These are phyloP conservation scores for Apaloderma vittatum DNA, from an alignment of 2,113 vertebrate species.

Conservation along the genomic window DNA sequence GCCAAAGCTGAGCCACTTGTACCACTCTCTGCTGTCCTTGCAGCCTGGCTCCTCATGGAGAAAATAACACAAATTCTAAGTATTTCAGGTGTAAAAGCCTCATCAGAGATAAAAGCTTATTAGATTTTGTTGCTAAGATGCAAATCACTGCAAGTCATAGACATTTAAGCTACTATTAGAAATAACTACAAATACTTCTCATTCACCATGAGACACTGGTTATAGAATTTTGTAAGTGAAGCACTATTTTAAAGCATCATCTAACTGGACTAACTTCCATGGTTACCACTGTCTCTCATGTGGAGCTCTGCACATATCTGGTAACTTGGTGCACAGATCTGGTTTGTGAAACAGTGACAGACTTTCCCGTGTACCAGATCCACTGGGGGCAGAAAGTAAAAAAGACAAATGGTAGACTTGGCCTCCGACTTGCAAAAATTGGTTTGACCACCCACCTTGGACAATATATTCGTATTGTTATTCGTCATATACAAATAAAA, in stretches of 20 bases:
- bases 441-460: background rate
- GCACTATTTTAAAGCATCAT: background rate
- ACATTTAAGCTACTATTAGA: background rate
- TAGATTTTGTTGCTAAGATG: background rate
- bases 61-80: background rate
- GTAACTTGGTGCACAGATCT: background rate
- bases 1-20: background rate
- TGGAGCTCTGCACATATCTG: background rate
- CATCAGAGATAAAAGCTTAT: background rate
- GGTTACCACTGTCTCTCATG: background rate
- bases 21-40: background rate
- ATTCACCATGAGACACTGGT: background rate
- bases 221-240: background rate
- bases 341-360: background rate
- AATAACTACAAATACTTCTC: background rate
- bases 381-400: background rate
- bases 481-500: background rate
- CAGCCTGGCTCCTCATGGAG: background rate
- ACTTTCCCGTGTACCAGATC: background rate
- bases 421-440: background rate
- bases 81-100: background rate
- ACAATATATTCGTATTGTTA: background rate
- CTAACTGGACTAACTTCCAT: background rate
- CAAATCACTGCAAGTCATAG: background rate
- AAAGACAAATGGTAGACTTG: background rate